Evolutionary conservation across 2,888 invertebrate genomes (phyloP).

Genomic region (Drosophila austrosaltans): DNA sequence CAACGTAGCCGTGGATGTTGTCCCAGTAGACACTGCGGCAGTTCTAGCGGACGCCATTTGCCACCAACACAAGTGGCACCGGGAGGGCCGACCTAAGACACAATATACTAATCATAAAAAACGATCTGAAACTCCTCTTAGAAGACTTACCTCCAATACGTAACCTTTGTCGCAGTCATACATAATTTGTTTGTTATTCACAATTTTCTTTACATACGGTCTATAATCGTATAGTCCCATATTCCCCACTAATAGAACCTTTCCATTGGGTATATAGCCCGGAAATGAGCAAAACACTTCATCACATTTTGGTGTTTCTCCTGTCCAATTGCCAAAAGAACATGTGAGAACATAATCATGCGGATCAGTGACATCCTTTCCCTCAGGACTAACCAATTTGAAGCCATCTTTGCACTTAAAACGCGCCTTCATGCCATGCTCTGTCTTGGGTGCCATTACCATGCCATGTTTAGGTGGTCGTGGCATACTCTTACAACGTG

Average conservation of each 20-base stretch:
- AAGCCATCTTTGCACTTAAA: slow-evolving; percentile 98
- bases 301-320: slow-evolving; percentile 93
- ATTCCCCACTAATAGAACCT: slow-evolving; percentile 95
- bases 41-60: slow-evolving; percentile 94
- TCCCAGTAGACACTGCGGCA: slow-evolving; percentile 93
- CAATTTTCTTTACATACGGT: slow-evolving; percentile 93
- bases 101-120: too few species aligned
- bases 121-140: background rate
- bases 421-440: slow-evolving; percentile 97
- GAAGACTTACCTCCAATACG: slow-evolving; percentile 86
- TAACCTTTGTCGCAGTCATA: slow-evolving; percentile 97
- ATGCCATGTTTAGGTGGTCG: slow-evolving; percentile 95
- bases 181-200: slow-evolving; percentile 97
- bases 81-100: slow-evolving; percentile 89
- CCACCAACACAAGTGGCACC: slow-evolving; percentile 98
- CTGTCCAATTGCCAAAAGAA: slow-evolving; percentile 97
- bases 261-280: slow-evolving; percentile 94
- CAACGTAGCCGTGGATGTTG: slow-evolving; percentile 94
- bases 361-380: slow-evolving; percentile 83
- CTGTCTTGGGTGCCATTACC: slow-evolving; percentile 98
- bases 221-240: slow-evolving; percentile 98
- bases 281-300: slow-evolving; percentile 97
- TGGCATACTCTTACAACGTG: slow-evolving; percentile 93
- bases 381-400: slow-evolving; percentile 88
- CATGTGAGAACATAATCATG: slow-evolving; percentile 91